Conservation (phyloP, 2,113 vertebrate species). For the Saimiri boliviensis region DNA sequence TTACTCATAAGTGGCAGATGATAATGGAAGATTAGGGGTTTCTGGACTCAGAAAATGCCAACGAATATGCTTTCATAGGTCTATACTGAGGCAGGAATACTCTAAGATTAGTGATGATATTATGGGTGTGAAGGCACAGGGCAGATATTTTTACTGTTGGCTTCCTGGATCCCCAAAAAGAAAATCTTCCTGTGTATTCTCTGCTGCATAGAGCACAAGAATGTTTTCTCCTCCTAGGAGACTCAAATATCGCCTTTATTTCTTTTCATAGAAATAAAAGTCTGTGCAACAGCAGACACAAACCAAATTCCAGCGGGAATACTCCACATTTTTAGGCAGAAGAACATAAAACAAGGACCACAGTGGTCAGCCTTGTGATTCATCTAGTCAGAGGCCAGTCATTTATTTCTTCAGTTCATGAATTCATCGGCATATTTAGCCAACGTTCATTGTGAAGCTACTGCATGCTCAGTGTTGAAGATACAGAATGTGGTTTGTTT, state of each 20-base stretch:
- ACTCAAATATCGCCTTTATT: slow-evolving; percentile 60
- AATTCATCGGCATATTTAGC: neutral
- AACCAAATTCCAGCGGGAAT: neutral
- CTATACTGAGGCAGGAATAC: neutral
- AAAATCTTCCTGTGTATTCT: slow-evolving; percentile 58
- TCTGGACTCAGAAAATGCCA: slow-evolving; percentile 44
- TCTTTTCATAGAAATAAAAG: slow-evolving; percentile 20
- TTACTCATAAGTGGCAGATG: neutral
- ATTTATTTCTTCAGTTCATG: neutral
- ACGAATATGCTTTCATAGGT: neutral
- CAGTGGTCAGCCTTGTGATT: neutral
- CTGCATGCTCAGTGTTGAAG: accelerated
- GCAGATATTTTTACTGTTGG: slow-evolving; percentile 24
- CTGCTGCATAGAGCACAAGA: slow-evolving; percentile 32
- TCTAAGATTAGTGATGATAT: neutral
- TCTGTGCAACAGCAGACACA: neutral
- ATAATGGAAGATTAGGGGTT: slow-evolving; percentile 19
- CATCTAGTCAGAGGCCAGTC: neutral
- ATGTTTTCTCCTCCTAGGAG: neutral
- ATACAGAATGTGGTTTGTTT: neutral
- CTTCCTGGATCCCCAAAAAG: slow-evolving; percentile 49
- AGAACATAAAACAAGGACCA: neutral
- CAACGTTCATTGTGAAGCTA: neutral
- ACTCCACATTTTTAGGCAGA: neutral
- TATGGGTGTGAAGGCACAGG: neutral